phyloP scores from a whole-genome alignment of 1,140 invertebrate genomes.

The Bombus terrestris region DNA sequence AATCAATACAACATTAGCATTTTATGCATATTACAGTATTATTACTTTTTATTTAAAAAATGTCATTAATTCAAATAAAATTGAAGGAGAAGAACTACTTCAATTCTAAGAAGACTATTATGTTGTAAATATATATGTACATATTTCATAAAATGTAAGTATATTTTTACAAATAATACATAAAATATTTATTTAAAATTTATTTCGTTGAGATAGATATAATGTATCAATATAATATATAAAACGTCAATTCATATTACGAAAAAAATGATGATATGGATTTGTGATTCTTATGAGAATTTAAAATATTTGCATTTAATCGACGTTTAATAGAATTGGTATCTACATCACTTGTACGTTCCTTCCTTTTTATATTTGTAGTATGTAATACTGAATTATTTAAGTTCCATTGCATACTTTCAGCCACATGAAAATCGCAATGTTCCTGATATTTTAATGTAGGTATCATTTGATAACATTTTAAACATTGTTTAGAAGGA shows the following conservation, averaged over 20 bases:
- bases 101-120: background rate
- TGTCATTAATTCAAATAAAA: no score
- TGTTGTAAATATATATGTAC: background rate
- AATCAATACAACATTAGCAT: background rate
- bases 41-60: background rate
- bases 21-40: background rate
- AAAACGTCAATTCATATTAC: background rate
- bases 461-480: slow-evolving; percentile 85
- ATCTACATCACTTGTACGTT: background rate
- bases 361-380: slow-evolving; percentile 41
- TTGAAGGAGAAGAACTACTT: background rate
- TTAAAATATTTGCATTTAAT: background rate
- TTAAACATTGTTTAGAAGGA: slow-evolving; percentile 82
- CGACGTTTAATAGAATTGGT: slow-evolving; percentile 31
- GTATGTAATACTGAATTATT: slow-evolving; percentile 66
- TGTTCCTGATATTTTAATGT: slow-evolving; percentile 85
- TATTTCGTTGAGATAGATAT: background rate
- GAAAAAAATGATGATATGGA: slow-evolving; percentile 24
- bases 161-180: background rate
- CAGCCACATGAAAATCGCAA: slow-evolving; percentile 88
- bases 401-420: slow-evolving; percentile 84
- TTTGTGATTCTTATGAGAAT: background rate
- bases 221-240: background rate
- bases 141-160: background rate
- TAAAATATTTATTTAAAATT: background rate